phyloP scores from a whole-genome alignment of 2,797 vertebrate species.

The Halcyon smyrnensis region DNA sequence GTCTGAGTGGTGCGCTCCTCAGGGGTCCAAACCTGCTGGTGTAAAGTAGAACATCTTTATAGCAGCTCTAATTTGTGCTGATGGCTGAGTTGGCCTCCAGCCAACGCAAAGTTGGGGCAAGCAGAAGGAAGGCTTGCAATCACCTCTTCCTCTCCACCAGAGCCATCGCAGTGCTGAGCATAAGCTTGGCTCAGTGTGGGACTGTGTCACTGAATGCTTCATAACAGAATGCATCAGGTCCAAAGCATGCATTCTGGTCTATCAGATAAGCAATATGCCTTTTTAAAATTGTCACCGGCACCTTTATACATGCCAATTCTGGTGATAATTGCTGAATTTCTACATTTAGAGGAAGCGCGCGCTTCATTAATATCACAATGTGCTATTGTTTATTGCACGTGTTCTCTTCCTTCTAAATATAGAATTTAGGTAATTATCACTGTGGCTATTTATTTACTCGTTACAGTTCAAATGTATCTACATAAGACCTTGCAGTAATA shows the following conservation, averaged over 20 bases:
- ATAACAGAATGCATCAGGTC: conserved; percentile 56
- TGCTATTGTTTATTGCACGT: conserved; percentile 77
- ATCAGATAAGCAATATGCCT: conserved; percentile 77
- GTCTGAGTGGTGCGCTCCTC: conserved; percentile 16
- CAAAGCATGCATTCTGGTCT: conserved; percentile 70
- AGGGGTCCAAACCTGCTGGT: conserved; percentile 48
- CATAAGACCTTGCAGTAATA: conserved; percentile 71
- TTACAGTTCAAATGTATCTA: conserved; percentile 73
- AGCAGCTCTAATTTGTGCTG: conserved; percentile 59
- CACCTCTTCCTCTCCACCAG: conserved; percentile 58
- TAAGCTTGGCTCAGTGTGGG: conserved; percentile 68
- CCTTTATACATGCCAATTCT: conserved; percentile 76
- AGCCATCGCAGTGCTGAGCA: conserved; percentile 17
- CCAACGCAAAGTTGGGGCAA: conserved; percentile 52
- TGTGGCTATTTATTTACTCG: conserved; percentile 68
- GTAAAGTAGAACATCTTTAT: conserved; percentile 51
- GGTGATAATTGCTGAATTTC: conserved; percentile 81
- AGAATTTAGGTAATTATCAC: conserved; percentile 80
- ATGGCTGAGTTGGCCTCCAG: conserved; percentile 49
- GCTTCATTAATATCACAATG: conserved; percentile 79
- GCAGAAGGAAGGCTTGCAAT: conserved; percentile 64
- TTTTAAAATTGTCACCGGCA: conserved; percentile 78
- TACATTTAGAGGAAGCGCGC: conserved; percentile 76
- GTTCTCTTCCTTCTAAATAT: conserved; percentile 76
- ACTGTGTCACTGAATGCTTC: conserved; percentile 62